Conservation (phyloP, 2,797 vertebrate species). For the Danionella dracula region DNA sequence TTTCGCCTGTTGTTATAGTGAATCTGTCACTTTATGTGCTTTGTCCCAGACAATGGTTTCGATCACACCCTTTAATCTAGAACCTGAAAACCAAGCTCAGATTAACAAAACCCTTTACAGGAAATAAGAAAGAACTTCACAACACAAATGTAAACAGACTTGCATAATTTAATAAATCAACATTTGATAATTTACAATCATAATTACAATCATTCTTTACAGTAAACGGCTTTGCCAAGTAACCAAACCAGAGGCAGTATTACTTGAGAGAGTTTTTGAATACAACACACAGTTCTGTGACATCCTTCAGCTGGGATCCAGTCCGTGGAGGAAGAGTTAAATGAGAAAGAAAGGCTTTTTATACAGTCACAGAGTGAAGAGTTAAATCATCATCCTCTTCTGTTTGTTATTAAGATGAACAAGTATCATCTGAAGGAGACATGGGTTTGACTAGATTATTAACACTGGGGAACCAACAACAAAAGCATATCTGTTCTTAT, state of each 20-base stretch:
- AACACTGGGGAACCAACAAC: constrained; percentile 64
- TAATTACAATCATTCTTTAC: constrained; percentile 59
- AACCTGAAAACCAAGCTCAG: neutral
- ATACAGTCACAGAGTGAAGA: neutral
- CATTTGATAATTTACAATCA: constrained; percentile 70
- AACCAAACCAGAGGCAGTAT: constrained; percentile 51
- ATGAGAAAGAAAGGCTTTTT: neutral
- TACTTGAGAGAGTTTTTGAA: neutral
- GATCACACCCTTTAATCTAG: constrained; percentile 6
- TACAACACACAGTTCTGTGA: neutral
- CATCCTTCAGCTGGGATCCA: constrained; percentile 11
- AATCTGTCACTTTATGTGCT: no score
- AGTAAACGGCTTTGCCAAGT: constrained; percentile 70
- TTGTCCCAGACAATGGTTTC: neutral
- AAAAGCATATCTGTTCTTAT: constrained; percentile 63
- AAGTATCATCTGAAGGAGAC: neutral
- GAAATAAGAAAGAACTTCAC: neutral
- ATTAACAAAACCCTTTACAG: neutral
- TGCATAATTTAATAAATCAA: constrained; percentile 68
- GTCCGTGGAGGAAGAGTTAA: constrained; percentile 8
- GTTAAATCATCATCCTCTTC: neutral
- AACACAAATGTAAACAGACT: constrained; percentile 37
- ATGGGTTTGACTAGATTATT: constrained; percentile 48
- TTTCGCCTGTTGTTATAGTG: no score
- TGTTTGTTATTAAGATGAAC: neutral